These are phyloP conservation scores for Recurvirostra avosetta DNA, from an alignment of 2,113 vertebrate genomes.

Conservation along the genomic window DNA sequence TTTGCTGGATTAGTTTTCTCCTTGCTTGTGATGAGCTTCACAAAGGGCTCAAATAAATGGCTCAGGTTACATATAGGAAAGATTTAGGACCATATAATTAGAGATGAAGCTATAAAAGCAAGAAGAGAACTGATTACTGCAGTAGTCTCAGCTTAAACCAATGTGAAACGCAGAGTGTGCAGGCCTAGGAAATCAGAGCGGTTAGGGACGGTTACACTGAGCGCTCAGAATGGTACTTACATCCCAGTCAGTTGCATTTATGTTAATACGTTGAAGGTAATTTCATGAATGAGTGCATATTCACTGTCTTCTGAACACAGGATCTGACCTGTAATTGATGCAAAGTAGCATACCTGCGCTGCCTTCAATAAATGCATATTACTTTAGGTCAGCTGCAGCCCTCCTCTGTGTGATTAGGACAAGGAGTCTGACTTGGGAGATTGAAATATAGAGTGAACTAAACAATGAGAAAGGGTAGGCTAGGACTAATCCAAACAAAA, in stretches of 20 bases:
- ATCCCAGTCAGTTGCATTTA: background rate
- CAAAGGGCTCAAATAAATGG: background rate
- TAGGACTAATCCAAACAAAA: background rate
- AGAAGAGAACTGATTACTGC: background rate
- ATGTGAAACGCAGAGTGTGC: accelerated
- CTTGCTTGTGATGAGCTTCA: background rate
- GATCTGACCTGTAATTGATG: background rate
- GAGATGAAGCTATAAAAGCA: background rate
- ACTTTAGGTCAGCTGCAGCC: background rate
- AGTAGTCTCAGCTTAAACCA: background rate
- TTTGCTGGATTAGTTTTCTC: background rate
- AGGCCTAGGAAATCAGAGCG: background rate
- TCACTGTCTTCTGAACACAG: background rate
- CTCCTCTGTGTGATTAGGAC: background rate
- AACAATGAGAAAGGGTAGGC: background rate
- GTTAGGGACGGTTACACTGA: background rate
- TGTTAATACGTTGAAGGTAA: background rate
- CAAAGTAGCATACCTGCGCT: background rate
- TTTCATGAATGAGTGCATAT: background rate
- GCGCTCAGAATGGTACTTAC: background rate
- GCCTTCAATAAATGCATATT: background rate
- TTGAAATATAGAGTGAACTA: background rate
- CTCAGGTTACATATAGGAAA: background rate
- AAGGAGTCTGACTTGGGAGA: background rate
- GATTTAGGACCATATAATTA: background rate